A percentile compares a stretch with the other conserved stretches of the same genome.
These are phyloP conservation scores for Drosophila rellima DNA, from an alignment of 2,888 invertebrate species.

Conservation along the genomic window DNA sequence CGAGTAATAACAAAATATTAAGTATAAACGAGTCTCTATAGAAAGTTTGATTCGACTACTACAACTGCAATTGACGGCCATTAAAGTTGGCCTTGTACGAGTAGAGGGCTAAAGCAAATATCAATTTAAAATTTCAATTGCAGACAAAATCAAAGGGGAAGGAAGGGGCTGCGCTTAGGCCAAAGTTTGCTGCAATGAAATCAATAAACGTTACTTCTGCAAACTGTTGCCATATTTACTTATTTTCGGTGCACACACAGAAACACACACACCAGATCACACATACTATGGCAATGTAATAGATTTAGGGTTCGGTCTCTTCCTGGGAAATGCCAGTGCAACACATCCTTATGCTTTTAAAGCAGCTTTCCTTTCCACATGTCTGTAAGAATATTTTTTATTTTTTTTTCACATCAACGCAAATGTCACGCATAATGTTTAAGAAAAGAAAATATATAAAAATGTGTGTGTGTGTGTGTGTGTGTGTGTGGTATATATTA, in stretches of 20 bases:
- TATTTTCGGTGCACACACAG: conserved; percentile 20
- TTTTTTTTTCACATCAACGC: conserved; percentile 63
- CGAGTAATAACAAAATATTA: conserved; percentile 74
- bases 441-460: conserved; percentile 51
- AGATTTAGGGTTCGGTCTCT: conserved; percentile 29
- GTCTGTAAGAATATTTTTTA: conserved; percentile 21
- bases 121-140: conserved; percentile 81
- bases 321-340: conserved; percentile 38
- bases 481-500: conserved; percentile 45
- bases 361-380: conserved; percentile 35
- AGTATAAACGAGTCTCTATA: conserved; percentile 63
- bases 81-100: conserved; percentile 59
- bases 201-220: conserved; percentile 48
- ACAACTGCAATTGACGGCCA: conserved; percentile 62
- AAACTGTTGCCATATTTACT: conserved; percentile 65
- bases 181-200: conserved; percentile 54
- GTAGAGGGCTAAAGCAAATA: conserved; percentile 50
- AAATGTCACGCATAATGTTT: conserved; percentile 76
- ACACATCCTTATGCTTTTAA: conserved; percentile 43
- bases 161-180: conserved; percentile 39
- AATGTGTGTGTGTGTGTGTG: conserved; percentile 44
- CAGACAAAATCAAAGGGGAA: conserved; percentile 36
- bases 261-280: not conserved
- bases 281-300: conserved; percentile 17
- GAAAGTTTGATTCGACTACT: conserved; percentile 6